phyloP scores from a whole-genome alignment of 1,140 invertebrate species.

The Eubasilissa regina region DNA sequence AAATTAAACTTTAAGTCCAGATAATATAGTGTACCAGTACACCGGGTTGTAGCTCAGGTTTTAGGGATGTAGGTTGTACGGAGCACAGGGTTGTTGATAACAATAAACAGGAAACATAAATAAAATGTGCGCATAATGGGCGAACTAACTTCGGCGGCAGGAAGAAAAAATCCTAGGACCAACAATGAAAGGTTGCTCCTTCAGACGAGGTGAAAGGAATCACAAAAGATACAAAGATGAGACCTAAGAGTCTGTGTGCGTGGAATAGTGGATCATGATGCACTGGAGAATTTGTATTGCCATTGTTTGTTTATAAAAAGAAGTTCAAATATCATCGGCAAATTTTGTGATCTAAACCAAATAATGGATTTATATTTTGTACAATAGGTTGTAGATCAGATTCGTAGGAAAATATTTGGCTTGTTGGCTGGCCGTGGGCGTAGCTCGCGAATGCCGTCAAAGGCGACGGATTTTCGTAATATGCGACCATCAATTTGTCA shows the following conservation, averaged over 20 bases:
- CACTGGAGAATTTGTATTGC: constrained; percentile 16
- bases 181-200: constrained; percentile 42
- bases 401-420: constrained; percentile 18
- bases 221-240: constrained; percentile 49
- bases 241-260: constrained; percentile 41
- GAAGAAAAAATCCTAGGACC: constrained; percentile 29
- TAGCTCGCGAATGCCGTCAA: no score
- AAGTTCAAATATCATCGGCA: constrained; percentile 35
- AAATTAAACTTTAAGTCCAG: no score
- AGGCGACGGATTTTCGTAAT: no score
- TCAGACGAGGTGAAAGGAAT: constrained; percentile 50
- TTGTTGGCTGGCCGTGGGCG: background rate
- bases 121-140: constrained; percentile 56
- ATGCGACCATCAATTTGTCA: no score
- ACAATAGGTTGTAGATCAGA: constrained; percentile 8
- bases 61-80: constrained; percentile 7
- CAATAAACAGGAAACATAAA: constrained; percentile 59
- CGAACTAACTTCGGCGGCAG: constrained; percentile 44
- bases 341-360: constrained; percentile 33
- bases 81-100: constrained; percentile 22
- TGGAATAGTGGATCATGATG: constrained; percentile 9
- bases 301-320: constrained; percentile 33
- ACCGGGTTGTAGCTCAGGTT: background rate
- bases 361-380: background rate
- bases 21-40: no score